Conservation (phyloP, 1,140 invertebrate species). For the Glomeris maerens region DNA sequence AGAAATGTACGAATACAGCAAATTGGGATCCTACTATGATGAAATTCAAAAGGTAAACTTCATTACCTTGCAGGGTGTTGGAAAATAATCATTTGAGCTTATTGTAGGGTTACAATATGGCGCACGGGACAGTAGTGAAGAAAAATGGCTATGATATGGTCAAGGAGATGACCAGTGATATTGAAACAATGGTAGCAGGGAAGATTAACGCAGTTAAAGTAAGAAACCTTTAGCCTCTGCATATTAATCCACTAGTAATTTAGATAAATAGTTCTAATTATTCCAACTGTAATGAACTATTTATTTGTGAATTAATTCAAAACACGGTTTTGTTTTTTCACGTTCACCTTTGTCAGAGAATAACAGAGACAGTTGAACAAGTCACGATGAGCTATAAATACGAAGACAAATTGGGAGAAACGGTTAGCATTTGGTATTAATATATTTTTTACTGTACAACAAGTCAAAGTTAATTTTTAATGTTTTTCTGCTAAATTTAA, state of each 20-base stretch:
- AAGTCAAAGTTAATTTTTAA: background rate
- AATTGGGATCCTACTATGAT: too few relatives aligned
- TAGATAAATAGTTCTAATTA: background rate
- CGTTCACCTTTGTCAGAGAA: background rate
- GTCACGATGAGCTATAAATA: background rate
- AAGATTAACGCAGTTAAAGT: slow-evolving; percentile 6
- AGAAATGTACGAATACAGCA: too few relatives aligned
- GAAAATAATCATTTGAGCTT: too few relatives aligned
- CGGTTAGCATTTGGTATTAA: background rate
- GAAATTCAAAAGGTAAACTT: too few relatives aligned
- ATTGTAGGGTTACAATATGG: background rate
- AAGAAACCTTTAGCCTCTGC: background rate
- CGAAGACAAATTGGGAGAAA: background rate
- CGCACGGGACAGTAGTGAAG: background rate
- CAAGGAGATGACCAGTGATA: background rate
- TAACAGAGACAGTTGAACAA: slow-evolving; percentile 5
- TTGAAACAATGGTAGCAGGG: slow-evolving; percentile 3
- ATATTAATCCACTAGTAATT: background rate
- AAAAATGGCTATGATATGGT: background rate
- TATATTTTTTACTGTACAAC: background rate
- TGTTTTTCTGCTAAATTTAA: background rate
- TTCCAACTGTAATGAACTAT: background rate
- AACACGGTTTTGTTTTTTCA: background rate
- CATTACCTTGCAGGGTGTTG: too few relatives aligned
- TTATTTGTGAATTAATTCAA: background rate